Evolutionary conservation across 2,113 vertebrate genomes (phyloP), one percentile per base, ranked within the genome.

Genomic region (Mormyrus iriodes): DNA sequence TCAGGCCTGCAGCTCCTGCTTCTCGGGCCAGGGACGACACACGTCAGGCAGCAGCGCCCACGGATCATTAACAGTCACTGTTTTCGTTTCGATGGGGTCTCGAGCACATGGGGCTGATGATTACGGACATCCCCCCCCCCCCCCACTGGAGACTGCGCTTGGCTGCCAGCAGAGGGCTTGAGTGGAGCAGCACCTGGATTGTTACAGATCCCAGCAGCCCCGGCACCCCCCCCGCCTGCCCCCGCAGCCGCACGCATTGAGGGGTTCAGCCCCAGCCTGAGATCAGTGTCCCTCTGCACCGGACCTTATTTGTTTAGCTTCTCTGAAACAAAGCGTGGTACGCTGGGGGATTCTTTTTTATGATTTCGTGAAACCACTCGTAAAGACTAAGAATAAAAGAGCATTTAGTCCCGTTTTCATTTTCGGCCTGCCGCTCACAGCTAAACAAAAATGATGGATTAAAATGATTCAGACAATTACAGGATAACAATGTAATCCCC

Each of bases 351-450:
- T 94, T 94, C 92, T 90, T 90, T 95, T 95, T 95, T 94, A 95
- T 93, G 90, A 93, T 87, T 90, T 94, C 92, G 90, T 94, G 93
- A 95, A 93, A 95, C 95, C 93, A 95, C 93, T 92, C 92, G 90
- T 94, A 94, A 94, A 93, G 89, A 88, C 90, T 52, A 51, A 88
- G 92, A 88, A 92, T 93, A 94, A 93, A 94, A 92, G 93, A 91
- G 91, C 88, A 86, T 83, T 17, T 84, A 69, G 85, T 93, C 94
- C 94, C 89, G 93, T 88, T 92, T 91, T 94, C 89, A 93, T 94
- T 90, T 88, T 91, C 31, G 21, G 61, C 88, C 79, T 76, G 88
- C 39, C 46, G 89, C 91, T 85, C 76, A 89, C 90, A 91, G 92
- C 90, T 89, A 86, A 4, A 93, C 55, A n/a, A 69, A 69, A 6